Evolutionary conservation across 1,140 invertebrate genomes (phyloP).

Genomic region (Reticulitermes speratus): DNA sequence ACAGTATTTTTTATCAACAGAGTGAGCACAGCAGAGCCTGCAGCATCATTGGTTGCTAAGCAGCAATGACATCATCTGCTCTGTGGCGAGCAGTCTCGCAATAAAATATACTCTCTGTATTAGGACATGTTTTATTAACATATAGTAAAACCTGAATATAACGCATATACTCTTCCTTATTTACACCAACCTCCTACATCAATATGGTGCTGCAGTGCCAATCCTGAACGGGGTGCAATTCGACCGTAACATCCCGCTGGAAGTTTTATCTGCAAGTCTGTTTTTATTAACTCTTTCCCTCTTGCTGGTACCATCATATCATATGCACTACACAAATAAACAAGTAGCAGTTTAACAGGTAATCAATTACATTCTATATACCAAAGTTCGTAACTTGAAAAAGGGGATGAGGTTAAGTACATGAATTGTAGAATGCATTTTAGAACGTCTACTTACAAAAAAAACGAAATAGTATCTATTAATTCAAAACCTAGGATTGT

Average conservation of each 20-base stretch:
- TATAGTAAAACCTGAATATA: not conserved
- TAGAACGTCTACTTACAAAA: too few relatives aligned
- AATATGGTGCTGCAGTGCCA: conserved; percentile 93
- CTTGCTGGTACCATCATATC: conserved; percentile 76
- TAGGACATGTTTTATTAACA: not conserved
- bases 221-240: conserved; percentile 92
- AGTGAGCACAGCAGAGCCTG: too few relatives aligned
- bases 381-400: not conserved
- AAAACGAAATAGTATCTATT: too few relatives aligned
- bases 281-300: conserved; percentile 85
- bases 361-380: not conserved
- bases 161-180: too few relatives aligned
- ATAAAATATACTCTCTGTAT: not conserved
- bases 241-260: conserved; percentile 92
- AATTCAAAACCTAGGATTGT: not conserved
- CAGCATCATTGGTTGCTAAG: too few relatives aligned
- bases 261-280: conserved; percentile 86
- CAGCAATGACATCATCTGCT: too few relatives aligned
- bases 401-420: not conserved
- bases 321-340: conserved; percentile 72
- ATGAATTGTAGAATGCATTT: not conserved
- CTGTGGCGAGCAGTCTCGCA: too few relatives aligned
- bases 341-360: not conserved
- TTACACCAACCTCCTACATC: conserved; percentile 78
- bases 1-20: too few relatives aligned